Percentiles rank a stretch among this genome's conserved stretches.
These are phyloP conservation scores for Mormyrus proboscirostris DNA, from an alignment of 2,797 vertebrate species.

Conservation along the genomic window DNA sequence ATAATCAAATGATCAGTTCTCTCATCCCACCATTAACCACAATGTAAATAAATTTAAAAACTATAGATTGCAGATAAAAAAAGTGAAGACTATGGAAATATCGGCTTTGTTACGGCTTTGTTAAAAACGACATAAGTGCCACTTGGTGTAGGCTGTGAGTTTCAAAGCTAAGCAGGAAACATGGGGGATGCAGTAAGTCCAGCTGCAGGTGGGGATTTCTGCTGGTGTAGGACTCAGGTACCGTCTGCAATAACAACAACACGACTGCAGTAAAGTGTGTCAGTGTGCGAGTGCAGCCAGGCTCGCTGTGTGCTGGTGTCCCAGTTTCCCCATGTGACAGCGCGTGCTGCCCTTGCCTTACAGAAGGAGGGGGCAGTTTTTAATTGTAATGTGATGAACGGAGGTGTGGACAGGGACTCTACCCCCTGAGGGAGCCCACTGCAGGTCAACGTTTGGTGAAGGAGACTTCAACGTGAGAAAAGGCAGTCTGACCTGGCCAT, in stretches of 20 bases:
- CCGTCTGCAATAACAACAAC: conserved; percentile 6
- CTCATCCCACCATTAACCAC: background rate
- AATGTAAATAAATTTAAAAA: background rate
- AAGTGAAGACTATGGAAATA: background rate
- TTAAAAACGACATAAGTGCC: background rate
- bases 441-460: background rate
- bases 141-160: background rate
- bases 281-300: conserved; percentile 11
- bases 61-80: background rate
- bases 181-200: conserved; percentile 14
- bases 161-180: background rate
- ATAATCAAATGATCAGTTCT: background rate
- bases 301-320: background rate
- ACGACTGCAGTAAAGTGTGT: background rate
- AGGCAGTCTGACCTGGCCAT: background rate
- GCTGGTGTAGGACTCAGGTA: background rate
- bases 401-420: conserved; percentile 11
- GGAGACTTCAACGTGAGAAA: background rate
- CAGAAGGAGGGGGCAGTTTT: background rate
- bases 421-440: background rate
- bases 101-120: background rate
- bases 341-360: background rate
- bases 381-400: background rate
- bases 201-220: background rate
- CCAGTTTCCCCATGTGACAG: background rate